These are phyloP conservation scores for Neolamprologus hecqui DNA, from an alignment of 2,113 vertebrate species.

Conservation along the genomic window DNA sequence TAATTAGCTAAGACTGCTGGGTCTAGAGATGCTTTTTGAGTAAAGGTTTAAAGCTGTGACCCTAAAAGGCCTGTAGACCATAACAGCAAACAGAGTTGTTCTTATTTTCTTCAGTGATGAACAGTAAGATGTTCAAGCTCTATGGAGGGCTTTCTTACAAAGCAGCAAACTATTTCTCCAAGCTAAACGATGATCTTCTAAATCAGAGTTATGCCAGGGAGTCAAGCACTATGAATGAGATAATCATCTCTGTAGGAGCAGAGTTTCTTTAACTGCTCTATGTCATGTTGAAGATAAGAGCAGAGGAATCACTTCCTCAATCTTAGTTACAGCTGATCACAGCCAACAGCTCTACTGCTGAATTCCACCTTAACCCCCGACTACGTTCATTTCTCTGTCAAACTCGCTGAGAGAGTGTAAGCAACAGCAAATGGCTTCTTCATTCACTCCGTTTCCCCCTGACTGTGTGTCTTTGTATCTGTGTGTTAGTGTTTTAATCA, in stretches of 20 bases:
- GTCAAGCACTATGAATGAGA: background rate
- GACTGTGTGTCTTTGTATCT: background rate
- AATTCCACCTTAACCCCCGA: background rate
- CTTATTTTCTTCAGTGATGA: background rate
- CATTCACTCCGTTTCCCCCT: background rate
- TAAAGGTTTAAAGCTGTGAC: background rate
- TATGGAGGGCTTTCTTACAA: fast-evolving
- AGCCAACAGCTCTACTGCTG: background rate
- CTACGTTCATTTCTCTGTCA: background rate
- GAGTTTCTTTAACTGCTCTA: background rate
- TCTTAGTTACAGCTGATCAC: background rate
- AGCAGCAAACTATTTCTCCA: background rate
- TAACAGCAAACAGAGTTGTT: background rate
- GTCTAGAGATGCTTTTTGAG: background rate
- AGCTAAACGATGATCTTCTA: background rate
- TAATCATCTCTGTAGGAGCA: background rate
- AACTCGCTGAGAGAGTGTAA: background rate
- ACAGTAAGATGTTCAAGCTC: fast-evolving
- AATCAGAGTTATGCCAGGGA: background rate
- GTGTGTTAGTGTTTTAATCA: fast-evolving
- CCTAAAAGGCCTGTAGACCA: background rate
- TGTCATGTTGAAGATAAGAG: background rate
- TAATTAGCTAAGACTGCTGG: background rate
- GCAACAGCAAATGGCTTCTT: background rate
- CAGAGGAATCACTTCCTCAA: background rate